Conservation (phyloP, 1,140 invertebrate genomes). For the Acromyrmex charruanus region DNA sequence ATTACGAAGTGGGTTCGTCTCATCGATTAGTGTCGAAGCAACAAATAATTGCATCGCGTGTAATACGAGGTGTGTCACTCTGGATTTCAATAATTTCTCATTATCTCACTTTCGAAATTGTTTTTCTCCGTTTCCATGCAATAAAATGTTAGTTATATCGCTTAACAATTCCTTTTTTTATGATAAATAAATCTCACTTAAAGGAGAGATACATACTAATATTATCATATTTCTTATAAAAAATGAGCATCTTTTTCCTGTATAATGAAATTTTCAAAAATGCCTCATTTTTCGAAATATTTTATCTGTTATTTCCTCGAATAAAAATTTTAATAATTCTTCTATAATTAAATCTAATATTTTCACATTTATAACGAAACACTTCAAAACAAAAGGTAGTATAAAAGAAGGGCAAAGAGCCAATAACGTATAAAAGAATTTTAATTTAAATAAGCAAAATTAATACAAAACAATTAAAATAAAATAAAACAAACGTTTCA, state of each 20-base stretch:
- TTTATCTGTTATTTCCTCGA: background rate
- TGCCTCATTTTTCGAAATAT: background rate
- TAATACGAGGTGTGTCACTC: background rate
- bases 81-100: slow-evolving; percentile 31
- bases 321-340: too few species aligned
- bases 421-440: too few species aligned
- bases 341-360: too few species aligned
- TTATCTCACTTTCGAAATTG: slow-evolving; percentile 33
- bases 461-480: too few species aligned
- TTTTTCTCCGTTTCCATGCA: background rate
- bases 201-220: background rate
- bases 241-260: background rate
- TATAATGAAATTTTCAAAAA: background rate
- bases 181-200: background rate
- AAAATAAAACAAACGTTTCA: too few species aligned
- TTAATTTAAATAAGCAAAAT: too few species aligned
- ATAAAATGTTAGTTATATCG: background rate
- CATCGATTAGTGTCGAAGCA: slow-evolving; percentile 51
- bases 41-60: slow-evolving; percentile 41
- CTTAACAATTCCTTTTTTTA: background rate
- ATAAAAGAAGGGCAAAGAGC: too few species aligned
- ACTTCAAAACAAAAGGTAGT: too few species aligned
- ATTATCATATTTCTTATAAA: background rate
- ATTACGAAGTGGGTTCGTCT: slow-evolving; percentile 26
- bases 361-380: too few species aligned